Evolutionary conservation across 2,888 invertebrate species (phyloP), one percentile per base, ranked within the genome.

Genomic region (Cosmopolites sordidus): DNA sequence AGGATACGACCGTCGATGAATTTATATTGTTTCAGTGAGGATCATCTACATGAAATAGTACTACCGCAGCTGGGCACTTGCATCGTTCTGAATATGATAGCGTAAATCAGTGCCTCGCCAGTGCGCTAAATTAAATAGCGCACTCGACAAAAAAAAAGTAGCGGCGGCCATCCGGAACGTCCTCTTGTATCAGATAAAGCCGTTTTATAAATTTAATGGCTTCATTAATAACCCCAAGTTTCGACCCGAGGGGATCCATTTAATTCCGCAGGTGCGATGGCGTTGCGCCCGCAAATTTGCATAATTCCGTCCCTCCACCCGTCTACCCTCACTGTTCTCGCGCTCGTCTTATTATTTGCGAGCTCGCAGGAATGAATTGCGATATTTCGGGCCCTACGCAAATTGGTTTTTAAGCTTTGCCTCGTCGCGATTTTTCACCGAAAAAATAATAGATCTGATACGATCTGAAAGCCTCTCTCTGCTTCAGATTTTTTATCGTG

Each of bases 101-200:
- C 22, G 22, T 22, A 22, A 22, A 22, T 22, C 22, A 22, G 22
- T 8, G 22, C 8, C 22, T 8, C 22, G 22, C 22, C 22, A 22
- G 8, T 8, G 22, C 22, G 22, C 12, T 33, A 33, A 33, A 33
- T 33, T 33, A 33, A 33, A 33, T 33, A 33, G 33, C 5, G n/a
- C 33, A 12, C 8, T 12, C n/a, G n/a, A n/a, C n/a, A 11, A 4
- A n/a, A 33, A 33, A 33, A 33, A 33, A 33, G 12, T n/a, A 33
- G 33, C 33, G 12, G 12, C 33, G 33, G 33, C 33, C 33, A 33
- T 33, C 12, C 33, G n/a, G 11, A 33, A 33, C 33, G 33, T 33
- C 54, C 60, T 52, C 64, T 66, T 66, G 65, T 66, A 67, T 68
- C 67, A 64, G 68, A 68, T 69, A 67, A 64, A 66, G 67, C 66